A percentile compares a stretch with the other conserved stretches of the same genome.
phyloP scores from a whole-genome alignment of 2,113 vertebrate species.

The Ciconia maguari region DNA sequence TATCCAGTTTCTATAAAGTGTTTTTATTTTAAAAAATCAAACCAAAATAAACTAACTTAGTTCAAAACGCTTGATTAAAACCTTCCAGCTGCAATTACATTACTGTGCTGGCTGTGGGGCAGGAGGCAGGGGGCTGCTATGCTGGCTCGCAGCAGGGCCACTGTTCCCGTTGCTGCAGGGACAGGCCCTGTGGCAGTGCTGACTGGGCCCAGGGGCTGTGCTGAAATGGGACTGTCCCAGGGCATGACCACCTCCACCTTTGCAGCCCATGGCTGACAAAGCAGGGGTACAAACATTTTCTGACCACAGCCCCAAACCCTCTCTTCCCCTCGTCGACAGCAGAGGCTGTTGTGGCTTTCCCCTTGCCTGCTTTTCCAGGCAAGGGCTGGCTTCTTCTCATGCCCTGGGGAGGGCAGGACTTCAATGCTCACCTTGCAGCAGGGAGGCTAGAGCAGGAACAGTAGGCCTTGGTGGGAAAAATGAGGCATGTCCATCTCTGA shows the following conservation, averaged over 20 bases:
- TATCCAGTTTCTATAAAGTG: background rate
- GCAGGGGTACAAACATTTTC: background rate
- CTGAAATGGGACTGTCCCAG: accelerated
- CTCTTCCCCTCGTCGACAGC: accelerated
- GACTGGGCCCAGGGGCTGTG: background rate
- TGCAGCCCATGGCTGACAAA: background rate
- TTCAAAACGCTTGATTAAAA: background rate
- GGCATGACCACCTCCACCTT: accelerated
- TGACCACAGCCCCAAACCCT: accelerated
- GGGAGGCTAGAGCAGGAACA: background rate
- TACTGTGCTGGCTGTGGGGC: background rate
- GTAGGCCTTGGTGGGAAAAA: background rate
- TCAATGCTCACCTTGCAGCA: background rate
- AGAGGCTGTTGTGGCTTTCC: background rate
- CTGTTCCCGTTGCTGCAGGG: background rate
- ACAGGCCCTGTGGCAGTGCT: background rate
- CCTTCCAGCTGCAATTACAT: background rate
- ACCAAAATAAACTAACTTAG: background rate
- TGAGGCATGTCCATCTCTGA: background rate
- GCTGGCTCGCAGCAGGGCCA: accelerated
- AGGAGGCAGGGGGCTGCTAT: background rate
- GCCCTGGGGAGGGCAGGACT: background rate
- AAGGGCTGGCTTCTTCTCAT: background rate
- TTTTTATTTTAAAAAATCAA: conserved; percentile 38
- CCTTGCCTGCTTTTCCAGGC: background rate